Percentiles rank a stretch among this genome's conserved stretches.
Evolutionary conservation across 1,140 invertebrate species (phyloP).

Genomic region (Drosophila pallidifrons): DNA sequence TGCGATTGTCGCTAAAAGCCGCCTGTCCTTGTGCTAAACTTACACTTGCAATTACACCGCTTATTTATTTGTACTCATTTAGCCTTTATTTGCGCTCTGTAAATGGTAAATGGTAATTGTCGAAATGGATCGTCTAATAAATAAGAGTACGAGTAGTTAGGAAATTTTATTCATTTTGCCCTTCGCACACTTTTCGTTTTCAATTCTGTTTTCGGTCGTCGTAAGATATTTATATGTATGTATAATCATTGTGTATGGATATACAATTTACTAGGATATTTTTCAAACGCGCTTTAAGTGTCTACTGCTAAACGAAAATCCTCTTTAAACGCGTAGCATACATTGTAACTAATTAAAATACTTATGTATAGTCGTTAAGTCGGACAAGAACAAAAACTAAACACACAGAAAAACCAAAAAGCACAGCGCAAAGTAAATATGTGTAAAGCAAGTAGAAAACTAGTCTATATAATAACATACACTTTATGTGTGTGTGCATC

Average conservation of each 20-base stretch:
- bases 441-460: slow-evolving; percentile 75
- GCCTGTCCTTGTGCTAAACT: slow-evolving; percentile 31
- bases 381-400: not conserved
- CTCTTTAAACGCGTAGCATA: slow-evolving; percentile 66
- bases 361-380: slow-evolving; percentile 60
- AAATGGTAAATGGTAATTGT: slow-evolving; percentile 51
- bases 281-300: slow-evolving; percentile 72
- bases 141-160: slow-evolving; percentile 58
- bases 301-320: slow-evolving; percentile 63
- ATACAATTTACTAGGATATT: slow-evolving; percentile 47
- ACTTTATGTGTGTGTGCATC: slow-evolving; percentile 40
- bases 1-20: slow-evolving; percentile 11
- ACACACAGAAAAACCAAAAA: slow-evolving; percentile 19
- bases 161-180: slow-evolving; percentile 69
- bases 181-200: slow-evolving; percentile 40
- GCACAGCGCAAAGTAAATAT: slow-evolving; percentile 74
- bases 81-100: slow-evolving; percentile 40
- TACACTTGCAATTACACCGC: slow-evolving; percentile 27
- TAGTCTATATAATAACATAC: slow-evolving; percentile 41
- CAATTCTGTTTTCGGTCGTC: slow-evolving; percentile 6
- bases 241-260: slow-evolving; percentile 15
- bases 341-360: slow-evolving; percentile 57
- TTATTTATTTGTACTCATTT: slow-evolving; percentile 54
- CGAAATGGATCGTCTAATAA: slow-evolving; percentile 59
- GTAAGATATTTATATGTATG: slow-evolving; percentile 33